Conservation (phyloP, 2,113 vertebrate genomes). For the Tor tambroides region DNA sequence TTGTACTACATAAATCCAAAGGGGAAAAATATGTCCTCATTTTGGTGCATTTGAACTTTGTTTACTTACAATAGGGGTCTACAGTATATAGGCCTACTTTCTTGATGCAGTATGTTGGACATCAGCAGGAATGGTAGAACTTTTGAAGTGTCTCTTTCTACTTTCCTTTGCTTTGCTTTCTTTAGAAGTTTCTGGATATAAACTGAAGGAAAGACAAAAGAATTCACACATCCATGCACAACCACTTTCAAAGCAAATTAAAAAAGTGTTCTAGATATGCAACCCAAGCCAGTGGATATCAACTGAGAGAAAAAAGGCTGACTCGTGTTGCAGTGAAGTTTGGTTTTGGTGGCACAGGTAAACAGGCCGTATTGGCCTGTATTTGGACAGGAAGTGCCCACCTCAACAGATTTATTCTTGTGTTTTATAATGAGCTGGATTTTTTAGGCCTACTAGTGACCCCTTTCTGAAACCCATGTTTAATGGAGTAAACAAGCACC, state of each 20-base stretch:
- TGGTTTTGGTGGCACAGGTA: background rate
- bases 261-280: background rate
- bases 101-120: background rate
- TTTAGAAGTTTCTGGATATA: conserved; percentile 28
- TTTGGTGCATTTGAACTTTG: conserved; percentile 36
- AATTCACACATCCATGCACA: background rate
- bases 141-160: background rate
- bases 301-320: too few species aligned
- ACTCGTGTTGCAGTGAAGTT: background rate
- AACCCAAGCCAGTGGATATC: too few species aligned
- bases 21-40: background rate
- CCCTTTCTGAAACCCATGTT: conserved; percentile 73
- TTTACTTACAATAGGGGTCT: background rate
- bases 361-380: background rate
- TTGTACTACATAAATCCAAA: background rate
- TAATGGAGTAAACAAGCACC: conserved; percentile 84
- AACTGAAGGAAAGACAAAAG: background rate
- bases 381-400: conserved; percentile 33
- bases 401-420: conserved; percentile 18
- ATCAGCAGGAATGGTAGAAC: background rate
- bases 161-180: conserved; percentile 48
- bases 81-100: background rate
- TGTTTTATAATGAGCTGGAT: conserved; percentile 80
- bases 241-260: background rate
- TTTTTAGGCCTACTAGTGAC: conserved; percentile 72